Conservation (phyloP, 2,113 vertebrate species). For the Rhizomys pruinosus region DNA sequence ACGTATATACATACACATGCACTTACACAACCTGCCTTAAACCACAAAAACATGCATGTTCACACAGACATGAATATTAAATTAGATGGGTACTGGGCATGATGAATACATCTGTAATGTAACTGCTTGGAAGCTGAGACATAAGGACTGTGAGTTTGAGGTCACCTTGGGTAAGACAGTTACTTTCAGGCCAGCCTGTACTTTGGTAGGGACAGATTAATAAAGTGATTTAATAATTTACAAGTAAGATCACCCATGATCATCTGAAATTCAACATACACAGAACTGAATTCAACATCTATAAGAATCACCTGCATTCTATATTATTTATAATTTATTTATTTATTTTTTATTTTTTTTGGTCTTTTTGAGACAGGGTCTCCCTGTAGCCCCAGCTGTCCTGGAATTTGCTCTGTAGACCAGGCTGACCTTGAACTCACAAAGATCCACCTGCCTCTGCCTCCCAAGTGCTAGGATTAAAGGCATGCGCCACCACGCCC, state of each 20-base stretch:
- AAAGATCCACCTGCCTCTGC: too few species aligned
- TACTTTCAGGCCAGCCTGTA: background rate
- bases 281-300: background rate
- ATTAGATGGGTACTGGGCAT: background rate
- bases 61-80: background rate
- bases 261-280: background rate
- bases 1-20: background rate
- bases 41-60: too few species aligned
- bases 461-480: too few species aligned
- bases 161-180: background rate
- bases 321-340: background rate
- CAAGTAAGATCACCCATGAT: background rate
- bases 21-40: too few species aligned
- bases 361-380: too few species aligned
- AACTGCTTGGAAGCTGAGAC: background rate
- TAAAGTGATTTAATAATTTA: background rate
- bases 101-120: too few species aligned
- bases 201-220: background rate
- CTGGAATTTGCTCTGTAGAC: too few species aligned
- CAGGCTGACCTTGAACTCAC: too few species aligned
- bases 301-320: background rate
- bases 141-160: background rate
- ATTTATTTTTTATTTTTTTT: too few species aligned
- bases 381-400: too few species aligned
- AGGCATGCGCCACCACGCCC: too few species aligned